These are phyloP conservation scores for Eucriotettix oculatus DNA, from an alignment of 2,888 invertebrate genomes.

Conservation along the genomic window DNA sequence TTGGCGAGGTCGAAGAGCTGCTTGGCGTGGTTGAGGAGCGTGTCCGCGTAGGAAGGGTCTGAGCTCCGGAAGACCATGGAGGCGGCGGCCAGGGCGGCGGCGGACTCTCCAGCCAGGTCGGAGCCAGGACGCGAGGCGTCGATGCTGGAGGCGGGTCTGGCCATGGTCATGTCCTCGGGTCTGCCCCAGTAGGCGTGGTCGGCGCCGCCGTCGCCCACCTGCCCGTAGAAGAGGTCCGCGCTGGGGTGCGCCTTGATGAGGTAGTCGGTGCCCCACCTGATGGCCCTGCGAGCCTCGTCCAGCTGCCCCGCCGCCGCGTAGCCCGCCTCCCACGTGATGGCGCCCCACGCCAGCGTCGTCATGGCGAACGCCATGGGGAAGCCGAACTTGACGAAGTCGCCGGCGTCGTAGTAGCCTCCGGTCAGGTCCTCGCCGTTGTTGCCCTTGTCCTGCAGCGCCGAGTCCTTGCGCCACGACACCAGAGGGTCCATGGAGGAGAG, in stretches of 20 bases:
- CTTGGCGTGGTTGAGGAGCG: too few species aligned
- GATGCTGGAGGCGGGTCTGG: not conserved
- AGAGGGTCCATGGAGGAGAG: constrained; percentile 12
- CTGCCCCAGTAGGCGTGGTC: not conserved
- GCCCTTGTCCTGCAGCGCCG: constrained; percentile 13
- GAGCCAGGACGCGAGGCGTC: not conserved
- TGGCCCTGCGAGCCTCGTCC: not conserved
- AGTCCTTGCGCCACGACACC: constrained; percentile 13
- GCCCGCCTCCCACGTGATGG: not conserved
- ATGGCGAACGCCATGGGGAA: not conserved
- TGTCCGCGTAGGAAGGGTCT: too few species aligned
- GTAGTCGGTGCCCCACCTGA: not conserved
- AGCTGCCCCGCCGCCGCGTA: not conserved
- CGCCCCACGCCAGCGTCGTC: not conserved
- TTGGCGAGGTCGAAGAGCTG: too few species aligned
- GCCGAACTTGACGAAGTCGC: not conserved
- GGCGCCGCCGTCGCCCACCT: not conserved
- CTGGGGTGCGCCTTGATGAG: not conserved
- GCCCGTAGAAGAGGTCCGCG: not conserved
- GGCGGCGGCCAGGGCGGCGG: too few species aligned
- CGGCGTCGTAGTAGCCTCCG: constrained; percentile 4
- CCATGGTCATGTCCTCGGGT: not conserved
- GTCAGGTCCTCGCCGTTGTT: constrained; percentile 9
- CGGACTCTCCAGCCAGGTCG: too few species aligned
- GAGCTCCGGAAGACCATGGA: too few species aligned